Conservation (phyloP, 1,140 invertebrate genomes). For the Drosophila santomea region DNA sequence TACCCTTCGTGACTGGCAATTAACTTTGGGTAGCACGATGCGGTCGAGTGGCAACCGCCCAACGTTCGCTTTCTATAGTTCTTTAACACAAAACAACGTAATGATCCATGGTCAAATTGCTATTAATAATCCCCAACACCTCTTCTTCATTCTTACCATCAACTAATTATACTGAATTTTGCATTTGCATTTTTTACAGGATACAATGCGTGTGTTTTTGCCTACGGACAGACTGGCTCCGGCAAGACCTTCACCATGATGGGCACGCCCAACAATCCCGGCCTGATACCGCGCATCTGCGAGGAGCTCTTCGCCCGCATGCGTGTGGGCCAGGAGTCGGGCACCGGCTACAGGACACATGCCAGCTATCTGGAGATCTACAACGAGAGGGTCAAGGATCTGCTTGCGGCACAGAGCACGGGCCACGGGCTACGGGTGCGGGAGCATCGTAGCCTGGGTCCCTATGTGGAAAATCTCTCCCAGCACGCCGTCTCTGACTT, state of each 20-base stretch:
- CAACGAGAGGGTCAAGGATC: constrained; percentile 95
- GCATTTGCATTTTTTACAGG: constrained; percentile 85
- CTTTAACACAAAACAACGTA: background rate
- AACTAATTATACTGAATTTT: background rate
- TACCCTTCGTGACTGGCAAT: constrained; percentile 46
- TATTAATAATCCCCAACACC: no score
- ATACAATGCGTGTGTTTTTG: constrained; percentile 99
- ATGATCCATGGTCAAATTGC: background rate
- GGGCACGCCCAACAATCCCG: constrained; percentile 93
- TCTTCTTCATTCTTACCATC: no score
- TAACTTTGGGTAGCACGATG: constrained; percentile 28
- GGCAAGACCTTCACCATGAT: constrained; percentile 99
- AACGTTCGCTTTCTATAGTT: constrained; percentile 15
- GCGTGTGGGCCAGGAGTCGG: constrained; percentile 91
- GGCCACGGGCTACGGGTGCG: constrained; percentile 92
- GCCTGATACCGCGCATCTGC: constrained; percentile 95
- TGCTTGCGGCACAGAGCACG: constrained; percentile 89
- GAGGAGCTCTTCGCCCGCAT: constrained; percentile 91
- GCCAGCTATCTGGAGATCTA: constrained; percentile 96
- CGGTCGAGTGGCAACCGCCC: constrained; percentile 29
- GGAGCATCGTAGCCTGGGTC: constrained; percentile 96
- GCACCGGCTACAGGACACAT: constrained; percentile 92
- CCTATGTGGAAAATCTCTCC: constrained; percentile 96
- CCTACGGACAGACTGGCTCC: constrained; percentile 92
- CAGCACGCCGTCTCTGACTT: constrained; percentile 94